A percentile compares a stretch with the other conserved stretches of the same genome.
Evolutionary conservation across 1,140 invertebrate genomes (phyloP).

Genomic region (Apis florea): DNA sequence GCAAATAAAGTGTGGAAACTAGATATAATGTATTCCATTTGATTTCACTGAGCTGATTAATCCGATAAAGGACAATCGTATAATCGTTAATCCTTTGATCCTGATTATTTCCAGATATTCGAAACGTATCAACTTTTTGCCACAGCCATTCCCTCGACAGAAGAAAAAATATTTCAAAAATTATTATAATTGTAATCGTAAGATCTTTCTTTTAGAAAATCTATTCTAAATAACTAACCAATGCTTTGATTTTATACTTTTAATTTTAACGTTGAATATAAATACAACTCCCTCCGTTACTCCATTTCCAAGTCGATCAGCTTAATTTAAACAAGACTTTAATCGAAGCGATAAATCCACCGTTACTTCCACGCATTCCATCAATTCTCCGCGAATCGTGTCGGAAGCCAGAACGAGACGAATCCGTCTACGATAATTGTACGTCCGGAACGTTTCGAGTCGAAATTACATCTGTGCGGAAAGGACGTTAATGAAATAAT

Average conservation of each 20-base stretch:
- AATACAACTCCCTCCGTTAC: no score
- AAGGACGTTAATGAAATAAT: slow-evolving; percentile 16
- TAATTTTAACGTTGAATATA: no score
- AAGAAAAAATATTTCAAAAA: no score
- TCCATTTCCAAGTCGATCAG: not conserved
- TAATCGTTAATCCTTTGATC: slow-evolving; percentile 28
- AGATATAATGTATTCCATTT: slow-evolving; percentile 47
- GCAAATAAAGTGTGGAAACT: slow-evolving; percentile 19
- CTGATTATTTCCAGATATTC: slow-evolving; percentile 2
- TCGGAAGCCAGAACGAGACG: not conserved
- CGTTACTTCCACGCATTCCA: not conserved
- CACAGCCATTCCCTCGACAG: not conserved
- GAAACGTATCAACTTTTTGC: not conserved
- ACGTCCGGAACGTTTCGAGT: not conserved
- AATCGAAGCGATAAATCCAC: not conserved
- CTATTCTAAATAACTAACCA: no score
- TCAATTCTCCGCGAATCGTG: not conserved
- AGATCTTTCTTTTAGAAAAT: no score
- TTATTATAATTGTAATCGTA: no score
- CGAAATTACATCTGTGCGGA: not conserved
- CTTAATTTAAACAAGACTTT: not conserved
- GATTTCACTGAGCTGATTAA: slow-evolving; percentile 44
- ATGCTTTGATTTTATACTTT: no score
- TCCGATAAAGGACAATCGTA: slow-evolving; percentile 6
- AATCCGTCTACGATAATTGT: not conserved